These are phyloP conservation scores for Trididemnum nubilum DNA, from an alignment of 23 tunicate genomes.

Conservation along the genomic window DNA sequence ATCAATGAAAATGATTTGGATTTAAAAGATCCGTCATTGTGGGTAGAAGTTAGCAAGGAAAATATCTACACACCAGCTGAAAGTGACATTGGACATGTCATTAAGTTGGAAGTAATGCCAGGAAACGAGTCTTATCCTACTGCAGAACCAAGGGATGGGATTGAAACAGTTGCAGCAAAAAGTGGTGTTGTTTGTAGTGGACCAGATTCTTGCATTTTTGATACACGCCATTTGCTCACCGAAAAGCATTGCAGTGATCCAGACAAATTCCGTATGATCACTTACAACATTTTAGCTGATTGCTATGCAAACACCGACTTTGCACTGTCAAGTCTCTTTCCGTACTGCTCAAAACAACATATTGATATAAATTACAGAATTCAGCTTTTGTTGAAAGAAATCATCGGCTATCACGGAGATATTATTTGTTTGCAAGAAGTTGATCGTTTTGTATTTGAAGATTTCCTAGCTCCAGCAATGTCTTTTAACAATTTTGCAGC, in stretches of 20 bases:
- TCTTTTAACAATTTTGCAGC: constrained; percentile 63
- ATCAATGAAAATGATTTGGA: background rate
- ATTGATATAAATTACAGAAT: constrained; percentile 73
- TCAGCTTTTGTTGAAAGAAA: constrained; percentile 71
- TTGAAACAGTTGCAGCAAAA: background rate
- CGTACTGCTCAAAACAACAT: constrained; percentile 72
- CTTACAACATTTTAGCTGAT: constrained; percentile 98
- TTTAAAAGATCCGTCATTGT: too few species aligned
- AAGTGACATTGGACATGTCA: constrained; percentile 43
- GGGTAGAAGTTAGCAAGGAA: background rate
- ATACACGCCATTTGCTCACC: constrained; percentile 18
- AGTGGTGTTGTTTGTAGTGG: constrained; percentile 20
- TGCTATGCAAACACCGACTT: constrained; percentile 79
- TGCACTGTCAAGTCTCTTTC: constrained; percentile 63
- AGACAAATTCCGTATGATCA: constrained; percentile 63
- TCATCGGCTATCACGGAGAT: constrained; percentile 88
- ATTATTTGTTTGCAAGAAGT: constrained; percentile 91
- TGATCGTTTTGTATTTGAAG: constrained; percentile 71
- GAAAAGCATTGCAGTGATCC: constrained; percentile 1
- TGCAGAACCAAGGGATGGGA: background rate
- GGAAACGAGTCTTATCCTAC: constrained; percentile 42
- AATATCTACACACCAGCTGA: constrained; percentile 28
- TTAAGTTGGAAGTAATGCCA: constrained; percentile 34
- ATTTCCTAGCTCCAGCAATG: constrained; percentile 53
- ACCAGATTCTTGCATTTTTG: constrained; percentile 14